A percentile compares a stretch with the other conserved stretches of the same genome.
Evolutionary conservation across 92 coral and sea anemone genomes (phyloP).

Genomic region (Diadumene lineata): DNA sequence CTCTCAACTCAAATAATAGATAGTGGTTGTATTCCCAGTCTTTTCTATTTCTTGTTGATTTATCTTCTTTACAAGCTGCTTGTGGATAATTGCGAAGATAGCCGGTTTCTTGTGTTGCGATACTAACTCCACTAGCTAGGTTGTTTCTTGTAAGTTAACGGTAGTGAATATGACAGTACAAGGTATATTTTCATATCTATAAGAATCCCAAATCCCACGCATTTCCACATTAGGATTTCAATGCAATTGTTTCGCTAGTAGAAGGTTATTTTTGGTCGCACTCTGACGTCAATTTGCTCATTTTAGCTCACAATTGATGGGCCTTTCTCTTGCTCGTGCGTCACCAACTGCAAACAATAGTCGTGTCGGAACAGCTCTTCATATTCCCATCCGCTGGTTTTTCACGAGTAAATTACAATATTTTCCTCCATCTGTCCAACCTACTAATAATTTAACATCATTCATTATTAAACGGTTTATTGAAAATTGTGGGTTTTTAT

Average conservation of each 20-base stretch:
- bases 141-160: neutral
- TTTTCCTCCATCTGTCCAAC: neutral
- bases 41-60: too few relatives aligned
- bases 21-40: too few relatives aligned
- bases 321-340: slow-evolving; percentile 21
- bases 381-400: neutral
- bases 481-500: neutral
- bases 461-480: neutral
- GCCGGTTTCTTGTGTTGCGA: too few relatives aligned
- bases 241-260: slow-evolving; percentile 2
- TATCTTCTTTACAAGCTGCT: too few relatives aligned
- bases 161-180: slow-evolving; percentile 15
- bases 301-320: slow-evolving; percentile 11
- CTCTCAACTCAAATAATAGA: too few relatives aligned
- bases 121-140: neutral
- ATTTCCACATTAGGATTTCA: neutral
- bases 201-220: slow-evolving; percentile 30
- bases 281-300: slow-evolving; percentile 42
- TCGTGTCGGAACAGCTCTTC: neutral
- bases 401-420: neutral
- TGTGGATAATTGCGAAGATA: neutral
- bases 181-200: slow-evolving; percentile 9
- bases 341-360: slow-evolving; percentile 5
- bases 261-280: slow-evolving; percentile 19
- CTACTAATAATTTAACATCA: too few relatives aligned